phyloP scores from a whole-genome alignment of 2,797 vertebrate genomes.

The Phaenicophaeus curvirostris region DNA sequence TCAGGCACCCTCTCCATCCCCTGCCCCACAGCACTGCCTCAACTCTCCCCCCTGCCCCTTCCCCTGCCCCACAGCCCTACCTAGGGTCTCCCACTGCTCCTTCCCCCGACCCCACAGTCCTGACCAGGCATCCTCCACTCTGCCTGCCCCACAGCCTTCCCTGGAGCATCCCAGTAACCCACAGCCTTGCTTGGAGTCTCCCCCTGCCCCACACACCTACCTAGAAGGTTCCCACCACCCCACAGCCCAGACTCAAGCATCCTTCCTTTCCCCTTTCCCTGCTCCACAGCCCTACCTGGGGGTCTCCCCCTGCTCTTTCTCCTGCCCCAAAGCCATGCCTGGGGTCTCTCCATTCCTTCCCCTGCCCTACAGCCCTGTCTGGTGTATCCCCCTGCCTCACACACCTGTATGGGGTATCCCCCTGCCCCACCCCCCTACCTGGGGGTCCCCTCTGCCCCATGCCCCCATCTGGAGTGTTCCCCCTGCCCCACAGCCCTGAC shows the following conservation, averaged over 20 bases:
- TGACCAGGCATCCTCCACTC: too few species aligned
- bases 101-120: too few species aligned
- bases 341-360: too few species aligned
- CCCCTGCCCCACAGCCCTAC: too few species aligned
- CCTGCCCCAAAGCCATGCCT: neutral
- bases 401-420: neutral
- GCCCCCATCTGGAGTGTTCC: too few species aligned
- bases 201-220: neutral
- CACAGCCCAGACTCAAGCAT: neutral
- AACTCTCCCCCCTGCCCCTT: neutral
- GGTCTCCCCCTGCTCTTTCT: neutral
- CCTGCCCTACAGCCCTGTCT: neutral
- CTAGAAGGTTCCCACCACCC: too few species aligned
- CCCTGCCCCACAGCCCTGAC: neutral
- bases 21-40: neutral
- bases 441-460: too few species aligned
- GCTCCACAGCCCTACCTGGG: too few species aligned
- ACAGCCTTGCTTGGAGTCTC: neutral
- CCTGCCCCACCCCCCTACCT: neutral
- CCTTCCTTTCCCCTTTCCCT: too few species aligned
- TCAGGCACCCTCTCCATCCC: too few species aligned
- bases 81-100: too few species aligned
- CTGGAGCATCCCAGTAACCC: neutral
- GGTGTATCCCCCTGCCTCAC: neutral
- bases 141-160: too few species aligned